These are phyloP conservation scores for Elachura formosa DNA, from an alignment of 2,113 vertebrate species.

Conservation along the genomic window DNA sequence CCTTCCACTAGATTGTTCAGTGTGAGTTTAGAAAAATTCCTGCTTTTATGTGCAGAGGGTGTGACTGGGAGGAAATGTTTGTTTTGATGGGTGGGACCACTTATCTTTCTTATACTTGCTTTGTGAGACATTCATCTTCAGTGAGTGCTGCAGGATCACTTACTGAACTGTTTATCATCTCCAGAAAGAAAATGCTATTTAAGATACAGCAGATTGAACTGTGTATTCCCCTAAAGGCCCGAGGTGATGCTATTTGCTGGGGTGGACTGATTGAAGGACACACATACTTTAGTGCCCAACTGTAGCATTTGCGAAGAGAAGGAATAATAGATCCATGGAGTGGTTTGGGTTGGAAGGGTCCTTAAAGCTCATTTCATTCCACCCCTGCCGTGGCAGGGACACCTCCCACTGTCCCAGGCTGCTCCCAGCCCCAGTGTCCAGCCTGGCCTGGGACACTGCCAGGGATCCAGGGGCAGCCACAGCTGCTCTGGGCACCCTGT, in stretches of 20 bases:
- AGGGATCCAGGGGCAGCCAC: neutral
- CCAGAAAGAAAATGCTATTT: neutral
- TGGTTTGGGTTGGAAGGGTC: neutral
- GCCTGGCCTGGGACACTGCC: neutral
- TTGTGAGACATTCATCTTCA: neutral
- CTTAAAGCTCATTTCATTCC: fast-evolving
- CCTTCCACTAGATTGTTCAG: neutral
- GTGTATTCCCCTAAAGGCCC: neutral
- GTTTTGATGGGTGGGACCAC: constrained; percentile 8
- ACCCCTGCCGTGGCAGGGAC: neutral
- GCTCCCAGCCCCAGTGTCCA: neutral
- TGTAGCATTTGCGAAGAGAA: neutral
- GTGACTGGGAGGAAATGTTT: constrained; percentile 31
- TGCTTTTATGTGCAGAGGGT: constrained; percentile 31
- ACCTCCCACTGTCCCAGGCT: neutral
- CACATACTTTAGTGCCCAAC: neutral
- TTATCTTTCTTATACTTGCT: neutral
- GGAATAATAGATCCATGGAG: neutral
- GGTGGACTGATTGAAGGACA: neutral
- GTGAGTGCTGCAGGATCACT: neutral
- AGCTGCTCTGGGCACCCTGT: neutral
- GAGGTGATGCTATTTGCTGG: neutral
- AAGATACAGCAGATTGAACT: neutral
- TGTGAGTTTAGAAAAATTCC: constrained; percentile 11
- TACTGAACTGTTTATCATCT: neutral